These are phyloP conservation scores for Omphaloscelis lunosa DNA, from an alignment of 2,888 invertebrate genomes.

Conservation along the genomic window DNA sequence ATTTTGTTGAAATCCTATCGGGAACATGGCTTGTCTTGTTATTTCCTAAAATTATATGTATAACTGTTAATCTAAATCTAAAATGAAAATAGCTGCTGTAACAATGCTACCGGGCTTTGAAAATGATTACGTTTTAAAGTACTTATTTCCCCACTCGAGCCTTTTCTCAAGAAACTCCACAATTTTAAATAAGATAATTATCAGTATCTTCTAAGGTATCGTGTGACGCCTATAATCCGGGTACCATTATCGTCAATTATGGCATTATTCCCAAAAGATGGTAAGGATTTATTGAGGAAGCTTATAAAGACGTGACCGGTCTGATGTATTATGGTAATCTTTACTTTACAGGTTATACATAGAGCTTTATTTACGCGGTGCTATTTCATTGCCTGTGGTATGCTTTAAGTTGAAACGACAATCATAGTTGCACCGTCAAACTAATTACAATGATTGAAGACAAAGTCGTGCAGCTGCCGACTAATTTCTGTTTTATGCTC, in stretches of 20 bases:
- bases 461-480: too few species aligned
- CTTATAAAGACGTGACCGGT: conserved; percentile 34
- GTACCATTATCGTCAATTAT: conserved; percentile 51
- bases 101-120: neutral
- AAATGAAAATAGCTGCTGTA: neutral
- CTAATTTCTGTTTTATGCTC: too few species aligned
- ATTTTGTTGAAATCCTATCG: neutral
- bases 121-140: neutral
- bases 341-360: neutral
- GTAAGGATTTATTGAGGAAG: conserved; percentile 38
- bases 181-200: conserved; percentile 42
- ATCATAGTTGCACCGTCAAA: neutral
- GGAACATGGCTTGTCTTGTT: neutral
- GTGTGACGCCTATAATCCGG: conserved; percentile 28
- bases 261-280: conserved; percentile 33
- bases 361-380: neutral
- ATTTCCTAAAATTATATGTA: neutral
- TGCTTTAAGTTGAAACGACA: neutral
- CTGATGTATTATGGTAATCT: conserved; percentile 23
- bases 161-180: neutral
- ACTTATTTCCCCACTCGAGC: neutral
- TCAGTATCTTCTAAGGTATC: conserved; percentile 34
- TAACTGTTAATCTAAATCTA: neutral
- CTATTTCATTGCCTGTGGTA: neutral
- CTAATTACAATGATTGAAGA: too few species aligned